These are phyloP conservation scores for Phoxinus dragarum DNA, from an alignment of 2,797 vertebrate species.

Conservation along the genomic window DNA sequence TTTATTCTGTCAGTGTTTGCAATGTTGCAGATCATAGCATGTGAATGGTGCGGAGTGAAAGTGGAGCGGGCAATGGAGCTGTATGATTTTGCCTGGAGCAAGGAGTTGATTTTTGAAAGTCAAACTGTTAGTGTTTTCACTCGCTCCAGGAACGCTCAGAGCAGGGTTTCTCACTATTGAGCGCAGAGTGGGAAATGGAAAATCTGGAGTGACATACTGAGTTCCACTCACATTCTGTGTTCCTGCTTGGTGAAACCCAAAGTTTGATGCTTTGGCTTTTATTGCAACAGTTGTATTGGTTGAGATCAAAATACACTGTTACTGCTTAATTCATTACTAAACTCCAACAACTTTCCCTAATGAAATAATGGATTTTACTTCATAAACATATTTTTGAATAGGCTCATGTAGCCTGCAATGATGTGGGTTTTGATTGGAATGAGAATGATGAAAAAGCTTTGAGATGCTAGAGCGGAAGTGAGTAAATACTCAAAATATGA, in stretches of 20 bases:
- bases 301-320: background rate
- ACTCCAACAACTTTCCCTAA: background rate
- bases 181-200: background rate
- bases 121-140: conserved; percentile 1
- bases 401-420: background rate
- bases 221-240: background rate
- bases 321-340: background rate
- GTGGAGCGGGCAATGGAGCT: background rate
- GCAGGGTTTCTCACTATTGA: background rate
- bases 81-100: background rate
- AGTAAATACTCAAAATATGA: background rate
- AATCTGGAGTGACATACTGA: background rate
- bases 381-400: background rate
- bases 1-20: background rate
- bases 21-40: background rate
- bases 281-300: background rate
- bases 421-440: background rate
- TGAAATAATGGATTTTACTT: background rate
- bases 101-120: background rate
- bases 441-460: conserved; percentile 4
- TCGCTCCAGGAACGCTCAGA: background rate
- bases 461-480: background rate
- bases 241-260: background rate
- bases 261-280: background rate
- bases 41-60: background rate